Conservation (phyloP, 2,888 invertebrate species). For the Erebia palarica region DNA sequence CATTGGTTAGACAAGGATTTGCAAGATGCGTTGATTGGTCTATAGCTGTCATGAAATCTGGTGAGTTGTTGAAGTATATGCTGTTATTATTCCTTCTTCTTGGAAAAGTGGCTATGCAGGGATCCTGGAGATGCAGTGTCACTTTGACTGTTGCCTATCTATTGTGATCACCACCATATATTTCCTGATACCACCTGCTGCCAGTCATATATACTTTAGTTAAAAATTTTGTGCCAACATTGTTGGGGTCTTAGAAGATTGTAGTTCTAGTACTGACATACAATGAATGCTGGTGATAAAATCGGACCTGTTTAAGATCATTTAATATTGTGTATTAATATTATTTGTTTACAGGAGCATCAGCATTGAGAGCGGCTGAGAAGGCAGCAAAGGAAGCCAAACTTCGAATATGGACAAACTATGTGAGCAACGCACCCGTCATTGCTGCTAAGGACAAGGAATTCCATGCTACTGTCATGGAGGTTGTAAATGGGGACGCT, state of each 20-base stretch:
- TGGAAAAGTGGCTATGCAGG: background rate
- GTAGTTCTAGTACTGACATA: no score
- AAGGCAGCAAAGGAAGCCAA: constrained; percentile 93
- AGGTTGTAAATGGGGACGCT: constrained; percentile 97
- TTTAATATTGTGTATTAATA: background rate
- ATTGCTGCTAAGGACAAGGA: constrained; percentile 91
- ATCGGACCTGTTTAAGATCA: no score
- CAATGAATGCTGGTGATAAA: no score
- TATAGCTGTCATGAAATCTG: constrained; percentile 73
- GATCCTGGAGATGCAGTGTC: no score
- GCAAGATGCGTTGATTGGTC: constrained; percentile 89
- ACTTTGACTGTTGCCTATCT: no score
- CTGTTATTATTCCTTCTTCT: background rate
- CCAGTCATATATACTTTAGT: no score
- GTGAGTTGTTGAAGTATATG: constrained; percentile 47
- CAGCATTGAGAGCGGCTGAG: constrained; percentile 92
- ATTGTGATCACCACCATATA: no score
- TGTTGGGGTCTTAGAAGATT: no score
- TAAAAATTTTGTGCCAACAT: no score
- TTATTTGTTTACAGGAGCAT: constrained; percentile 80
- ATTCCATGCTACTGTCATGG: constrained; percentile 91
- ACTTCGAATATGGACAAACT: constrained; percentile 95
- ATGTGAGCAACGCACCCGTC: constrained; percentile 87
- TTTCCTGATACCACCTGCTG: no score
- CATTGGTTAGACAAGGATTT: constrained; percentile 93